phyloP scores from a whole-genome alignment of 1,140 invertebrate genomes.

The Diuraphis noxia region DNA sequence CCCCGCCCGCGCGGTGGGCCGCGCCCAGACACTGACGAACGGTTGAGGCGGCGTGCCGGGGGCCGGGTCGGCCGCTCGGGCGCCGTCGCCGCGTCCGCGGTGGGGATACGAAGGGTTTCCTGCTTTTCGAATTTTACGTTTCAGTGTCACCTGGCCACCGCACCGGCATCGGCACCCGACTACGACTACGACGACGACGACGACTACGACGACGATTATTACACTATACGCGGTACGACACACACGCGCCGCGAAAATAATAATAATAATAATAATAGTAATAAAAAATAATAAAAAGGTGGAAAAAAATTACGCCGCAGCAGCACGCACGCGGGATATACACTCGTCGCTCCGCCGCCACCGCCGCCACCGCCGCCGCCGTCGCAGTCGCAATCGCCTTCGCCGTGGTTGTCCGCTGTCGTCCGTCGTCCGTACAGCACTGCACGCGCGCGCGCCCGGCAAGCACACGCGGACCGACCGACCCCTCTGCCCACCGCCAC shows the following conservation, averaged over 20 bases:
- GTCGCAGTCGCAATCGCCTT: conserved; percentile 15
- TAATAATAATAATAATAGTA: no score
- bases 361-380: neutral
- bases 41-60: conserved; percentile 16
- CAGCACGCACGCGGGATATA: conserved; percentile 14
- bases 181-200: conserved; percentile 20
- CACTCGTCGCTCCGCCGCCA: neutral
- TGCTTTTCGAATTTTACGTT: conserved; percentile 54
- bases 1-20: conserved; percentile 41
- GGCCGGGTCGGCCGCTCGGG: conserved; percentile 43
- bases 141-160: conserved; percentile 54
- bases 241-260: conserved; percentile 29
- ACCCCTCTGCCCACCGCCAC: neutral
- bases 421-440: neutral
- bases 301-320: conserved; percentile 5
- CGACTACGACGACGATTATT: no score
- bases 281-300: conserved; percentile 6
- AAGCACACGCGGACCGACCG: neutral
- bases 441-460: neutral
- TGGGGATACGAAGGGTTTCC: conserved; percentile 53
- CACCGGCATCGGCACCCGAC: conserved; percentile 49
- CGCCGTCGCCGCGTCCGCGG: conserved; percentile 35
- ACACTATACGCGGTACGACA: neutral
- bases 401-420: conserved; percentile 5
- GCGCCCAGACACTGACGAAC: conserved; percentile 41